phyloP scores from a whole-genome alignment of 2,797 vertebrate species.

The Dendrocincla tyrannina region DNA sequence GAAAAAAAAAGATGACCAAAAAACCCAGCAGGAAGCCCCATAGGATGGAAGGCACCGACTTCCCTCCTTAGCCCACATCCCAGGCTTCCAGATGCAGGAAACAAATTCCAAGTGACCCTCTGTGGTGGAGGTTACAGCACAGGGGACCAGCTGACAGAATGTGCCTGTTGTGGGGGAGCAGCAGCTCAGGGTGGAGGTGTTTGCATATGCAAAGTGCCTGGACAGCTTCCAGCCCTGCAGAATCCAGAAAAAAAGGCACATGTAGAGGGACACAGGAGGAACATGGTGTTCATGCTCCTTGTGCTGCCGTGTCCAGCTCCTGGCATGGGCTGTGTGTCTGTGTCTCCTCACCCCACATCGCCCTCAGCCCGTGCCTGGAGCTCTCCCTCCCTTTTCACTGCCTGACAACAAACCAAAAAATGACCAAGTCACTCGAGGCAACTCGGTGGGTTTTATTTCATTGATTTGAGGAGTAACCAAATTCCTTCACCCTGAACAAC shows the following conservation, averaged over 20 bases:
- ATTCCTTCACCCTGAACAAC: not conserved
- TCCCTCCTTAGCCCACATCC: not conserved
- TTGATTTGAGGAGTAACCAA: not conserved
- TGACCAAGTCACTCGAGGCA: not conserved
- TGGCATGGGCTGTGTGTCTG: rapidly evolving
- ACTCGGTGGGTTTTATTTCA: not conserved
- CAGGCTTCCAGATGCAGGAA: not conserved
- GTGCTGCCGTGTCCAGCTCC: not conserved
- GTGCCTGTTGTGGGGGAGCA: not conserved
- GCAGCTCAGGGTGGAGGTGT: not conserved
- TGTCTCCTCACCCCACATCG: rapidly evolving
- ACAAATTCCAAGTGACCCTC: not conserved
- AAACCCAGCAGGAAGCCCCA: not conserved
- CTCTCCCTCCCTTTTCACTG: not conserved
- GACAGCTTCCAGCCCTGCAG: not conserved
- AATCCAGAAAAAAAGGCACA: no score
- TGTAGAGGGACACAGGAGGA: not conserved
- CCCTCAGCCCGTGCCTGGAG: not conserved
- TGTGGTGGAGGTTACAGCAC: not conserved
- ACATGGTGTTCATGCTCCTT: not conserved
- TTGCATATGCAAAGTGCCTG: not conserved
- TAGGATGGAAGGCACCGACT: not conserved
- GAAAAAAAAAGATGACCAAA: no score
- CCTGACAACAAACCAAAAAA: not conserved
- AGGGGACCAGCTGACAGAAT: not conserved